A percentile compares a stretch with the other conserved stretches of the same genome.
These are phyloP conservation scores for Monochamus alternatus DNA, from an alignment of 2,888 invertebrate species.

Conservation along the genomic window DNA sequence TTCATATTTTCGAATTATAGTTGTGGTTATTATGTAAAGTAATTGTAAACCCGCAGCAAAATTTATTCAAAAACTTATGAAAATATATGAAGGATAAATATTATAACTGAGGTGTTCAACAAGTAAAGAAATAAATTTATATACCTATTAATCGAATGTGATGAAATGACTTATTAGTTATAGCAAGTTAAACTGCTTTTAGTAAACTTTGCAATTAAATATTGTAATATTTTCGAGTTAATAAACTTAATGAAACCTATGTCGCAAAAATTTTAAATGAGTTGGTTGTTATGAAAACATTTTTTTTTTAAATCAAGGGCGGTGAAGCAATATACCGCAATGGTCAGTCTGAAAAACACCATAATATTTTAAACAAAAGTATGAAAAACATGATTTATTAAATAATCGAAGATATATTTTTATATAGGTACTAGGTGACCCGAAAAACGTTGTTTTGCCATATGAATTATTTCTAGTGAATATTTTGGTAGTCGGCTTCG, in stretches of 20 bases:
- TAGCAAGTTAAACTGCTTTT: background rate
- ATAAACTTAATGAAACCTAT: constrained; percentile 11
- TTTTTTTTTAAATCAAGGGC: background rate
- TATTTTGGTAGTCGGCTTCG: too few relatives aligned
- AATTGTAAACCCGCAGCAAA: too few relatives aligned
- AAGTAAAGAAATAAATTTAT: background rate
- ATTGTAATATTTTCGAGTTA: background rate
- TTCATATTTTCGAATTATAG: too few relatives aligned
- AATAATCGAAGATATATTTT: constrained; percentile 18
- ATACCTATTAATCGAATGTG: background rate
- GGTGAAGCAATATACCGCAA: background rate
- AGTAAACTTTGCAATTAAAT: background rate
- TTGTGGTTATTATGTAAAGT: too few relatives aligned
- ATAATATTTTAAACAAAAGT: background rate
- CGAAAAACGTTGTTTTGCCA: too few relatives aligned
- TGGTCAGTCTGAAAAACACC: background rate
- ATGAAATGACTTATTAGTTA: background rate
- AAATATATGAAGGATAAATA: too few relatives aligned
- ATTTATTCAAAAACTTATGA: too few relatives aligned
- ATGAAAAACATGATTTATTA: constrained; percentile 13
- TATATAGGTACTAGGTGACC: too few relatives aligned
- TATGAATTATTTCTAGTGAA: too few relatives aligned
- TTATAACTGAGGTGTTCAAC: background rate
- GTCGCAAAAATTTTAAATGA: constrained; percentile 5
- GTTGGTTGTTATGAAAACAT: background rate